Evolutionary conservation across 2,888 invertebrate genomes (phyloP).

Genomic region (Thyatira batis): DNA sequence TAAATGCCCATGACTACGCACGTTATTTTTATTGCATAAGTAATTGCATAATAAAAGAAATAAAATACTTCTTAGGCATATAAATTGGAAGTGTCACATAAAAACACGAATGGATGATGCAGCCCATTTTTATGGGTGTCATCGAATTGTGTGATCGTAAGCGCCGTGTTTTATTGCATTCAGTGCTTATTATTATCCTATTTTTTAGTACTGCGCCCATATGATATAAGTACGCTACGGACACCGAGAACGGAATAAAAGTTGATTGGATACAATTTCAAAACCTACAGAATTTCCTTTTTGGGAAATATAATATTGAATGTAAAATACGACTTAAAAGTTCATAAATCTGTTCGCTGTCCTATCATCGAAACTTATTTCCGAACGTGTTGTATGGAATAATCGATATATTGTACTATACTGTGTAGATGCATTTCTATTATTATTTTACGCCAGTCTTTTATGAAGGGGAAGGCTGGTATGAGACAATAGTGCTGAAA

Average conservation of each 20-base stretch:
- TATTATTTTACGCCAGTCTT: not conserved
- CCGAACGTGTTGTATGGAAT: not conserved
- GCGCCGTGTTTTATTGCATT: slow-evolving; percentile 55
- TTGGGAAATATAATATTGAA: not conserved
- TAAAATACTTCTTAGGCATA: slow-evolving; percentile 50
- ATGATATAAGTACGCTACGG: not conserved
- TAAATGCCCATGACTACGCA: slow-evolving; percentile 3
- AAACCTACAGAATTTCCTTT: slow-evolving; percentile 8
- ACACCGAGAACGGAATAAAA: slow-evolving; percentile 12
- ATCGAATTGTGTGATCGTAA: slow-evolving; percentile 59
- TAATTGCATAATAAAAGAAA: slow-evolving; percentile 43
- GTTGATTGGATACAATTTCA: slow-evolving; percentile 16
- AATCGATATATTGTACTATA: no score
- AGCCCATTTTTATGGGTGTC: slow-evolving; percentile 57
- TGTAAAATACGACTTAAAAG: not conserved
- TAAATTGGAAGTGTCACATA: slow-evolving; percentile 55
- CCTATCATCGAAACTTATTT: not conserved
- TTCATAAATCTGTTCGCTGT: not conserved
- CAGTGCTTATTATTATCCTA: slow-evolving; percentile 58
- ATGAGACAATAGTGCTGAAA: not conserved
- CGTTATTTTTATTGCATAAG: slow-evolving; percentile 23
- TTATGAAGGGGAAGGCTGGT: not conserved
- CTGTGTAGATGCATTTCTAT: no score
- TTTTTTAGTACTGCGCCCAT: slow-evolving; percentile 39
- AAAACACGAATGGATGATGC: slow-evolving; percentile 50